Evolutionary conservation across 2,888 invertebrate species (phyloP), one percentile per base, ranked within the genome.

Genomic region (Drosophila colorata): DNA sequence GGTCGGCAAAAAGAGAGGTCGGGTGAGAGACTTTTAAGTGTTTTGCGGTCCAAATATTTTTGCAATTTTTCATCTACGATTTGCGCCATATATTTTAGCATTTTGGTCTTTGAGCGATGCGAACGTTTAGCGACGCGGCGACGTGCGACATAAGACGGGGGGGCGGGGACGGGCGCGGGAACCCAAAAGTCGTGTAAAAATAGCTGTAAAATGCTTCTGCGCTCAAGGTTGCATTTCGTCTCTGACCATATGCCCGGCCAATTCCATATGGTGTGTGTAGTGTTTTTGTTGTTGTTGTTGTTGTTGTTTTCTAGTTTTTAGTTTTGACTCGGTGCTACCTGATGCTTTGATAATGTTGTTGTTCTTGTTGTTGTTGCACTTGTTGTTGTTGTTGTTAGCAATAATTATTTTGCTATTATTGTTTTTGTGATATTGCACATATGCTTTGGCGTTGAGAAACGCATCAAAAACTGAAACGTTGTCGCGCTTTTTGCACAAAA

Each of bases 121-220:
- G 53, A 13, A 31, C 18, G 31, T 23, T 11, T 23, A 46, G 43
- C 31, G 25, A 48, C 20, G 52, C 43, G 40, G 44, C 28, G 28
- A 9, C 28, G 28, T 28, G 9, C 8, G 28, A 9, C 28, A 14
- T 6, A 13, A 33, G 33, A 33, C 33, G 33, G 33, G 33, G 13
- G 33, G 0, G 11, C 4, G 33, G 25, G 25, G 25, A 28, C 0
- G 49, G 51, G 37, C 16, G 20, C 28, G 44, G 57, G 47, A 55
- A 40, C 76, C 57, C 47, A 61, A 61, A 58, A 55, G 31, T 55
- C 67, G 63, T 83, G 86, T 86, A 79, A 80, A 80, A 84, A 83
- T 80, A 79, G 75, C 85, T 85, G 82, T 78, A 79, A 86, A 85
- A 81, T 77, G 48, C 52, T 57, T 41, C 41, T 57, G 35, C 53